Evolutionary conservation across 2,888 invertebrate species (phyloP).

Genomic region (Ischnura elegans): DNA sequence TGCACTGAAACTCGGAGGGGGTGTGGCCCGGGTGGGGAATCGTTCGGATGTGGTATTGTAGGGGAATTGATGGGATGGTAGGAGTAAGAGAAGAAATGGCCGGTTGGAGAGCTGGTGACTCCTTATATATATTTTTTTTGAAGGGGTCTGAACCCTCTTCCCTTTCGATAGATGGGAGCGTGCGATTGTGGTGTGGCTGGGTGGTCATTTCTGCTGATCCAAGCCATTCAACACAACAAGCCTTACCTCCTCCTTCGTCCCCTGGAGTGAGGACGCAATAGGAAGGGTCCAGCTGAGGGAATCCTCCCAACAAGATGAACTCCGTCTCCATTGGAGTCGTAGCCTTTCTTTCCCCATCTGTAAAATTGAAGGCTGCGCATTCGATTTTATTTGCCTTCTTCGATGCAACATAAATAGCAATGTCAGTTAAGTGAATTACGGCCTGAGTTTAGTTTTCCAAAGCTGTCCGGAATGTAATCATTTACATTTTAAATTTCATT

Average conservation of each 20-base stretch:
- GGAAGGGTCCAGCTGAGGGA: background rate
- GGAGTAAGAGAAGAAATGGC: background rate
- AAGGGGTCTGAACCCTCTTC: background rate
- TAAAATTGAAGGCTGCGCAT: background rate
- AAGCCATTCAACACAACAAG: background rate
- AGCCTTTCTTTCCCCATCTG: background rate
- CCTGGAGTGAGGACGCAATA: background rate
- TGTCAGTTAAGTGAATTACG: too few species aligned
- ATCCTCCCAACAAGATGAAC: background rate
- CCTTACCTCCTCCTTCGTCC: background rate
- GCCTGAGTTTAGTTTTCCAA: too few species aligned
- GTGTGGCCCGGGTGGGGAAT: background rate
- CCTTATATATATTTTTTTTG: background rate
- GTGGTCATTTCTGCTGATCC: conserved; percentile 59
- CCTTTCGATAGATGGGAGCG: conserved; percentile 18
- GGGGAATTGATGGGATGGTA: background rate
- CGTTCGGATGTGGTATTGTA: background rate
- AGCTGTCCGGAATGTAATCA: too few species aligned
- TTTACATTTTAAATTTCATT: too few species aligned
- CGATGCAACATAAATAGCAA: too few species aligned
- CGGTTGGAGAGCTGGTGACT: background rate
- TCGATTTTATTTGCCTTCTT: background rate
- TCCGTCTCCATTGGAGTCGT: background rate
- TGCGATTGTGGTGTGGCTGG: conserved; percentile 18
- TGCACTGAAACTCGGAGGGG: background rate